Evolutionary conservation across 2,888 invertebrate genomes (phyloP).

Genomic region (Pseudococcus jackbeardsleyi): DNA sequence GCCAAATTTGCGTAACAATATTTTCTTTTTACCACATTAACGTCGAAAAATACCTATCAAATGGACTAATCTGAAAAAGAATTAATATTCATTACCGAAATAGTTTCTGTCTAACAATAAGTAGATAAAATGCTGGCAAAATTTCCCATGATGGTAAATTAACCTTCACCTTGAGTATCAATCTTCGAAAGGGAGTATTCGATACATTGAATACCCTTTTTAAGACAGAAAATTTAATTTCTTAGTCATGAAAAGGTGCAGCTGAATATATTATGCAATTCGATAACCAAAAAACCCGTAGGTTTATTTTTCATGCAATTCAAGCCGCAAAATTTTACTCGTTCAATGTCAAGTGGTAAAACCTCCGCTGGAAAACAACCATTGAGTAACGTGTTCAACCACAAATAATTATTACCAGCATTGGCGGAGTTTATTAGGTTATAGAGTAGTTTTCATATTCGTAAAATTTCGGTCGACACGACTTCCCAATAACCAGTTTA

Average conservation of each 20-base stretch:
- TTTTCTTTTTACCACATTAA: background rate
- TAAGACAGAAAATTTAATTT: background rate
- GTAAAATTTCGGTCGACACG: slow-evolving; percentile 6
- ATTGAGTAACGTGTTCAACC: background rate
- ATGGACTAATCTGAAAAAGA: background rate
- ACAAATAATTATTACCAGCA: background rate
- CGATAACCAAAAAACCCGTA: background rate
- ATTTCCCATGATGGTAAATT: too few species aligned
- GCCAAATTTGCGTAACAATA: background rate
- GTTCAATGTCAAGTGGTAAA: background rate
- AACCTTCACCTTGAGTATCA: too few species aligned
- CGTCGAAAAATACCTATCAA: background rate
- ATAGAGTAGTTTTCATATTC: slow-evolving; percentile 17
- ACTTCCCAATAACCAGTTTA: slow-evolving; percentile 32
- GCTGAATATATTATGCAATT: background rate
- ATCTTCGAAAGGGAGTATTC: background rate
- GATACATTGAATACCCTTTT: background rate
- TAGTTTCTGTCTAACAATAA: too few species aligned
- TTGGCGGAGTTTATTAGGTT: background rate
- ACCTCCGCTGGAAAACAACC: background rate
- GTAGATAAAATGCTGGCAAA: too few species aligned
- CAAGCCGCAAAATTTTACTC: background rate
- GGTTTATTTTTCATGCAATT: too few species aligned
- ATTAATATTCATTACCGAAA: too few species aligned
- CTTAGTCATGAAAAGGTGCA: background rate